Conservation (phyloP, 2,888 invertebrate species). For the Drosophila kuntzei region DNA sequence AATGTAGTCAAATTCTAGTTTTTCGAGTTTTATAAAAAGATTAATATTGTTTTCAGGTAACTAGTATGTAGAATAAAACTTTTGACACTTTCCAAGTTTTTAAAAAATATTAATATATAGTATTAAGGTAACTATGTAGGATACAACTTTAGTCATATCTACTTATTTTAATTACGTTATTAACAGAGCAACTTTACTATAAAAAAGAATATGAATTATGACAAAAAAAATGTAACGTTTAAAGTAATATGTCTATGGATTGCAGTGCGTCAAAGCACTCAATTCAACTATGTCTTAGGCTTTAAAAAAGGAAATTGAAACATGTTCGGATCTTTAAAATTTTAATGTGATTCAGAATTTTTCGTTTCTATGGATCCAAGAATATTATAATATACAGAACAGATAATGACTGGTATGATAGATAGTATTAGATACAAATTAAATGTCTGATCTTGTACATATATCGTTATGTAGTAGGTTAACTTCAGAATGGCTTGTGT, state of each 20-base stretch:
- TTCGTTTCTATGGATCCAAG: constrained; percentile 13
- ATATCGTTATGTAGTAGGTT: constrained; percentile 13
- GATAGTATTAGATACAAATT: constrained; percentile 50
- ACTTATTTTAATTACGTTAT: background rate
- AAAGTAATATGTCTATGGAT: constrained; percentile 26
- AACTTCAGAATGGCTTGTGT: constrained; percentile 1
- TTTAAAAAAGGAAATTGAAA: constrained; percentile 84
- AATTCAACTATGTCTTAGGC: constrained; percentile 30
- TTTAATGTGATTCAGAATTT: constrained; percentile 34
- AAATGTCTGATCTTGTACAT: constrained; percentile 34
- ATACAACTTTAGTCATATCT: background rate
- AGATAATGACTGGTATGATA: constrained; percentile 29
- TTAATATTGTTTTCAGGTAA: too few species aligned
- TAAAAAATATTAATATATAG: background rate
- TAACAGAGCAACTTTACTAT: constrained; percentile 12
- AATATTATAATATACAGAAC: constrained; percentile 17
- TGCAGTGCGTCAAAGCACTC: constrained; percentile 15
- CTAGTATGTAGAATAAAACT: too few species aligned
- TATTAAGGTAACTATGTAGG: background rate
- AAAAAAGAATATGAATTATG: constrained; percentile 4
- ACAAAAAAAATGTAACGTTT: constrained; percentile 1
- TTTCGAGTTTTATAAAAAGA: background rate
- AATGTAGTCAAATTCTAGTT: background rate
- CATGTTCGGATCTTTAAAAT: constrained; percentile 82
- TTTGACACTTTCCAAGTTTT: background rate